Evolutionary conservation across 2,113 vertebrate genomes (phyloP), one percentile per base, ranked within the genome.

Genomic region (Arvicanthis niloticus): DNA sequence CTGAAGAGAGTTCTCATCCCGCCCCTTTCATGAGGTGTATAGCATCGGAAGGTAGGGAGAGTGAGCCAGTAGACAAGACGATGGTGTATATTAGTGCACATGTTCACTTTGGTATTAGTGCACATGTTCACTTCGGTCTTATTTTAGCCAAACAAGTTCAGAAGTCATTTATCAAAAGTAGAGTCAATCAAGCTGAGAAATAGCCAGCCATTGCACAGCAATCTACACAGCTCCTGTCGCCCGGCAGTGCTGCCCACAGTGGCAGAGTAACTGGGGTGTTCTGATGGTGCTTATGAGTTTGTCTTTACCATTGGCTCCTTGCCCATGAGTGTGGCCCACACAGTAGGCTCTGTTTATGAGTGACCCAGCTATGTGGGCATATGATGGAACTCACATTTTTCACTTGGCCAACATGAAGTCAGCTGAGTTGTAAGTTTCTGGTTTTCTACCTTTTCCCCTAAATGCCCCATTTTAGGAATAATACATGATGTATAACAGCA

Each of bases 271-370:
- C 96, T 92, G 85, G 90, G 87, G 62, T 84, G 80, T 97, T 96
- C 96, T 97, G 91, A 94, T 84, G 76, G 84, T 65, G 22, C 92
- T 96, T 93, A 93, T 78, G 94, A 97, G 84, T 96, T 96, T 89
- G 91, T 93, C 95, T 97, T 96, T 95, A 96, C 53, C 93, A 87
- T 51, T 98, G 97, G 96, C 87, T 94, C 93, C 93, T 91, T 91
- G 96, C 95, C 96, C 96, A 5, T 65, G 73, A 94, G 4, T 65
- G 77, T 73, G 95, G 92, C 86, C 82, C 95, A 97, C 92, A 96
- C 78, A 95, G 75, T 91, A 89, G 58, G 88, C 65, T 95, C 94
- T 94, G 70, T 90, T 90, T 95, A 40, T 95, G 68, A 89, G 80
- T 75, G 89, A 76, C 87, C 56, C 73, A 94, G 76, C 92, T 91